Percentiles rank a stretch among this genome's conserved stretches.
Conservation (phyloP, 37 sponge, comb jelly and placozoan species). For the Aphrocallistes beatrix region DNA sequence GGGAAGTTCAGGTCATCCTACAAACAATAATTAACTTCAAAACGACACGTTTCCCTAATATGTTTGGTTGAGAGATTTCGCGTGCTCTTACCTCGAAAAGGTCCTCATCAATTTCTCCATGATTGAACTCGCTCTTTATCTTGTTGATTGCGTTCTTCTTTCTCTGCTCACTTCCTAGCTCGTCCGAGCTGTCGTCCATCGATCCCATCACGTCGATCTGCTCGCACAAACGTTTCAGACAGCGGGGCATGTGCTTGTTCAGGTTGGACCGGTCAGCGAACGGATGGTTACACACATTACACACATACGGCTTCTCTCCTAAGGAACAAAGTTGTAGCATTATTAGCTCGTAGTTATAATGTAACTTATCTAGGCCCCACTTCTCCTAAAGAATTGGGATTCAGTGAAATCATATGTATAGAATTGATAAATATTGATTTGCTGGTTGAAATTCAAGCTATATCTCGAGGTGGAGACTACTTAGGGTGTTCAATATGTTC, state of each 20-base stretch:
- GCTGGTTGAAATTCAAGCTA: too few relatives aligned
- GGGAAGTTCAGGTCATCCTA: background rate
- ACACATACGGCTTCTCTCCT: background rate
- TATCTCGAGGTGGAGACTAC: too few relatives aligned
- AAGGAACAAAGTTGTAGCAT: background rate
- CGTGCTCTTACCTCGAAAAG: background rate
- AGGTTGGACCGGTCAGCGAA: conserved; percentile 16
- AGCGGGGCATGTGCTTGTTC: conserved; percentile 4
- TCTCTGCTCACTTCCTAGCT: background rate
- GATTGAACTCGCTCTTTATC: background rate
- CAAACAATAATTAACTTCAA: background rate
- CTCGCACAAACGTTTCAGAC: background rate
- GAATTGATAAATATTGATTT: too few relatives aligned
- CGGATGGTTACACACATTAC: conserved; percentile 7
- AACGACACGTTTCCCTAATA: background rate
- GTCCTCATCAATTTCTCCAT: background rate
- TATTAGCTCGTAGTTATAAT: background rate
- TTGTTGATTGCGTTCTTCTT: background rate
- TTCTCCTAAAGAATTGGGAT: too few relatives aligned
- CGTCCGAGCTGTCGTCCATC: background rate
- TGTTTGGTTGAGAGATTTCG: background rate
- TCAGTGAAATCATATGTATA: too few relatives aligned
- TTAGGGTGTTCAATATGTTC: too few relatives aligned
- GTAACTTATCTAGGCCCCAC: background rate
- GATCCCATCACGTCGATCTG: conserved; percentile 3